A percentile compares a stretch with the other conserved stretches of the same genome.
These are phyloP conservation scores for Amphipoea lucens DNA, from an alignment of 2,888 invertebrate genomes.

Conservation along the genomic window DNA sequence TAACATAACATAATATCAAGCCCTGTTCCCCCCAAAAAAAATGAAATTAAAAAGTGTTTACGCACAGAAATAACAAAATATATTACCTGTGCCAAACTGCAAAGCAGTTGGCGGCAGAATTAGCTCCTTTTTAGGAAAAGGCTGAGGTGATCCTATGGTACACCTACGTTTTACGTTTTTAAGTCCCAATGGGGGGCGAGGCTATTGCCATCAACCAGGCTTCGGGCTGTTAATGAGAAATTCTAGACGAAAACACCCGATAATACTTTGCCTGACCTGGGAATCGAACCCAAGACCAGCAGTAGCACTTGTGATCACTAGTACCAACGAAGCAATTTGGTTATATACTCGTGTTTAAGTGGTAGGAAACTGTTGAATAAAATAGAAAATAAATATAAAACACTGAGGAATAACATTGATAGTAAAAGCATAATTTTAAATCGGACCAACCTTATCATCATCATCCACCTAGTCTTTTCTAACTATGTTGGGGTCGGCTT, in stretches of 20 bases:
- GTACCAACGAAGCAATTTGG: neutral
- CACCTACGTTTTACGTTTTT: neutral
- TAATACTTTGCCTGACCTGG: neutral
- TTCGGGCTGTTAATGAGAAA: neutral
- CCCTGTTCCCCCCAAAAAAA: neutral
- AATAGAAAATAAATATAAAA: neutral
- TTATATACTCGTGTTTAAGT: neutral
- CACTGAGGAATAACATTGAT: neutral
- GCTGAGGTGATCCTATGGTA: neutral
- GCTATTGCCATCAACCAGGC: neutral
- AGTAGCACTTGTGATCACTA: neutral
- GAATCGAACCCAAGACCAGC: neutral
- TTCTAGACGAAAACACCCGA: neutral
- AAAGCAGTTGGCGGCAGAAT: too few species aligned
- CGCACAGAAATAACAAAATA: too few species aligned
- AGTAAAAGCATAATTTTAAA: neutral
- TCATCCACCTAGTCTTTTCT: neutral
- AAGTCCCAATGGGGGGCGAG: neutral
- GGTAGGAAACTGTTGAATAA: neutral
- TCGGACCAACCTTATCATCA: neutral
- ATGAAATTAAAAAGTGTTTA: too few species aligned
- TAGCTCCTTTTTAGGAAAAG: neutral
- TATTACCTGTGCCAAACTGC: too few species aligned
- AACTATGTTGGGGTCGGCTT: too few species aligned
- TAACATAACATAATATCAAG: neutral